phyloP scores from a whole-genome alignment of 2,888 invertebrate genomes.

The Lasioglossum zephyrum region DNA sequence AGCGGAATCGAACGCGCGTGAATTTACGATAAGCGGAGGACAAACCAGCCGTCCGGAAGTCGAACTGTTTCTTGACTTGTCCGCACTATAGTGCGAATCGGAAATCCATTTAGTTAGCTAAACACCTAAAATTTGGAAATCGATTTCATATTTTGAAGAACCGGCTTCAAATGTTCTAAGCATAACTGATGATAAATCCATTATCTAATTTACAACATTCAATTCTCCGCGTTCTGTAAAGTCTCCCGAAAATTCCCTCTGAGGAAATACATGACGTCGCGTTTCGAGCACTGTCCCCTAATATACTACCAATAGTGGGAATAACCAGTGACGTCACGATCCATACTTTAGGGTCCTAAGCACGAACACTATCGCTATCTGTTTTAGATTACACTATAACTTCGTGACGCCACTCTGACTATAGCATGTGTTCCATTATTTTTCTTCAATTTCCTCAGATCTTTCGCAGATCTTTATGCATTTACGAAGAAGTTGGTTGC shows the following conservation, averaged over 20 bases:
- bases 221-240: too few species aligned
- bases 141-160: too few species aligned
- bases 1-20: slow-evolving; percentile 37
- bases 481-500: too few species aligned
- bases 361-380: too few species aligned
- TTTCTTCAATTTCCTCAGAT: background rate
- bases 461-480: too few species aligned
- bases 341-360: too few species aligned
- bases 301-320: too few species aligned
- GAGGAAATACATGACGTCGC: background rate
- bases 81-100: slow-evolving; percentile 1
- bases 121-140: background rate
- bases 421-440: too few species aligned
- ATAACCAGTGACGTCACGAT: background rate
- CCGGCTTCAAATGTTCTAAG: background rate
- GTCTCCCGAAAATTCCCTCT: background rate
- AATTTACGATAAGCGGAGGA: slow-evolving; percentile 56
- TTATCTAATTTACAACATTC: background rate
- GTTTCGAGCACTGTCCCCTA: background rate
- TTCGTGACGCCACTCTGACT: too few species aligned
- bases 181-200: background rate
- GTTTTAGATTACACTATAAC: too few species aligned
- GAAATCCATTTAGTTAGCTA: background rate
- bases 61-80: slow-evolving; percentile 49
- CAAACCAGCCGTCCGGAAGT: slow-evolving; percentile 63